Evolutionary conservation across 2,113 vertebrate genomes (phyloP).

Genomic region (Catharus minimus): DNA sequence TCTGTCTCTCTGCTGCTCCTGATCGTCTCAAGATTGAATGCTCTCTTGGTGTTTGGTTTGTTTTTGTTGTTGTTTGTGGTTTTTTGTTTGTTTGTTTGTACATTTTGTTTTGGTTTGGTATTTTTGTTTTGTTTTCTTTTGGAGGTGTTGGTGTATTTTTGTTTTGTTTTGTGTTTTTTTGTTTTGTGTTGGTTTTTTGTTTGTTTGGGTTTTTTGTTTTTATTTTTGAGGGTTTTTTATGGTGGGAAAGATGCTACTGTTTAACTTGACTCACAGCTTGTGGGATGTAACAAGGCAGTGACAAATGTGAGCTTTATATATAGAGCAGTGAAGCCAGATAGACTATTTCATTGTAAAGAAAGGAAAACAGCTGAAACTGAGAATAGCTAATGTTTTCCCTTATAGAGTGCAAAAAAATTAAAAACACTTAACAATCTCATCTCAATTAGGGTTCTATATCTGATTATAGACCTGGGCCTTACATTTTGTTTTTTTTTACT

Average conservation of each 20-base stretch:
- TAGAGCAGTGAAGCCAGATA: not conserved
- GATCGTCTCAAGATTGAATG: not conserved
- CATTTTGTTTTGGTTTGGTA: not conserved
- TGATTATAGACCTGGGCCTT: not conserved
- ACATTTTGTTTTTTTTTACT: not conserved
- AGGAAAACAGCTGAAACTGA: not conserved
- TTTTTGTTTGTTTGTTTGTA: not conserved
- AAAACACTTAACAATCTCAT: not conserved
- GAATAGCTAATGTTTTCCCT: not conserved
- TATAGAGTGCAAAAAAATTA: accelerated
- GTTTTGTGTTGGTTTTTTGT: not conserved
- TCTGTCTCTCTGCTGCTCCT: not conserved
- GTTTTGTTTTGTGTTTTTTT: not conserved
- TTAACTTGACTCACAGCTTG: not conserved
- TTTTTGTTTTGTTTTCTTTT: not conserved
- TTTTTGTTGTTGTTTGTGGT: not conserved
- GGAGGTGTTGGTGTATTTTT: too few relatives aligned
- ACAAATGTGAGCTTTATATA: not conserved
- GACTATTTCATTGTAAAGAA: not conserved
- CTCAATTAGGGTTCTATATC: not conserved
- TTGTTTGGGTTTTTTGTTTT: not conserved
- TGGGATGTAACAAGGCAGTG: not conserved
- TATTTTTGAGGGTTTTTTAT: not conserved
- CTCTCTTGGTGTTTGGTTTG: not conserved
- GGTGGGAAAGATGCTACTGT: not conserved